These are phyloP conservation scores for Rotaria macrura DNA, from an alignment of 2,888 invertebrate species.

Conservation along the genomic window DNA sequence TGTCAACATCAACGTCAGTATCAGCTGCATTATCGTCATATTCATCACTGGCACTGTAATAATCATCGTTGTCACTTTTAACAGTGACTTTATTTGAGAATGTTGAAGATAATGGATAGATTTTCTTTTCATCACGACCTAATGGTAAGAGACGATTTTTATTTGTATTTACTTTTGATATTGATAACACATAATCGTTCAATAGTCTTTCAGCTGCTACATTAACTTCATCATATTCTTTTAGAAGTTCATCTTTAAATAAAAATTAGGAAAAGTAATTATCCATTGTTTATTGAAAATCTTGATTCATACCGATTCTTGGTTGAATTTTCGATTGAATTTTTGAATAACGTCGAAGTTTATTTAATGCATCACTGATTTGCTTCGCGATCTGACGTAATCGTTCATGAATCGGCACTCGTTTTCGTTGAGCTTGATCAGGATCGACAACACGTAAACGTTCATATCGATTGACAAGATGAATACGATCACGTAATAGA, in stretches of 20 bases:
- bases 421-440: neutral
- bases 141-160: neutral
- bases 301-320: neutral
- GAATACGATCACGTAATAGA: neutral
- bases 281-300: neutral
- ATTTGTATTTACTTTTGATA: neutral
- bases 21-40: neutral
- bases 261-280: neutral
- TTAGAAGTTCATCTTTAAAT: neutral
- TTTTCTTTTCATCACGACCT: neutral
- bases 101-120: neutral
- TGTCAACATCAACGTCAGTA: neutral
- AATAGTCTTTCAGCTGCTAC: neutral
- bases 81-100: neutral
- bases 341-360: neutral
- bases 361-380: neutral
- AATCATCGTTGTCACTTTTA: neutral
- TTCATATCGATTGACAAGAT: conserved; percentile 7
- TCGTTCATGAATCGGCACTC: neutral
- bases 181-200: neutral
- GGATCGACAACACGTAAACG: conserved; percentile 15
- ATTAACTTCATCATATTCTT: neutral
- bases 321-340: neutral
- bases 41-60: neutral
- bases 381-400: neutral